Evolutionary conservation across 2,888 invertebrate species (phyloP), one percentile per base, ranked within the genome.

Genomic region (Sarcophaga rosellei): DNA sequence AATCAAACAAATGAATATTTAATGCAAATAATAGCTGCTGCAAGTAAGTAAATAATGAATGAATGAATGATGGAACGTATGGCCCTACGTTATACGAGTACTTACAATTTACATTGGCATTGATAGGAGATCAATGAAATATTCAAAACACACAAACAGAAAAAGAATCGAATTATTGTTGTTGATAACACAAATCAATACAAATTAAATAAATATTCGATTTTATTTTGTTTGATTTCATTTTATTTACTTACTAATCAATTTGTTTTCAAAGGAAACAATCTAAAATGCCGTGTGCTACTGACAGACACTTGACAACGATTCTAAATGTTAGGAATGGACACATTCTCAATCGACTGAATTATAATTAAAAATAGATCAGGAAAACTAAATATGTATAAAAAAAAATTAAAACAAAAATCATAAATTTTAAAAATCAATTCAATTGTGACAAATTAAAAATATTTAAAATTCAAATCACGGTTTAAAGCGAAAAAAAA

Each of bases 401-500:
- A 10, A 10, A 23, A 35, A 35, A 35, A 35, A 35, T 10, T 35
- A 35, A 8, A 35, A 35, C 1, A 35, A 35, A 8, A 35, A 1
- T 35, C 35, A 73, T 73, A 62, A 73, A 77, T 66, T 72, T 35
- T 74, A 1, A 35, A 35, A 1, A 23, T 17, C 17, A 10, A 57
- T 23, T 78, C 12, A 21, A 68, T 68, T 73, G 66, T 62, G 66
- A 73, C 73, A 83, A 83, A 77, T 82, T 61, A 61, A 47, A 61
- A 62, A 53, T 73, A 35, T 35, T 35, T 35, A 35, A 35, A 35
- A 35, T 35, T 35, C 35, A 35, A 35, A 35, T 35, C 8, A 35
- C 1, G 35, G 35, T 35, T 35, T 35, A 1, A 35, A 8, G 8
- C 6, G 2, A 35, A 35, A 2, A 35, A 35, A 35, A 10, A 10